Evolutionary conservation across 2,113 vertebrate species (phyloP).

Genomic region (Rafetus swinhoei): DNA sequence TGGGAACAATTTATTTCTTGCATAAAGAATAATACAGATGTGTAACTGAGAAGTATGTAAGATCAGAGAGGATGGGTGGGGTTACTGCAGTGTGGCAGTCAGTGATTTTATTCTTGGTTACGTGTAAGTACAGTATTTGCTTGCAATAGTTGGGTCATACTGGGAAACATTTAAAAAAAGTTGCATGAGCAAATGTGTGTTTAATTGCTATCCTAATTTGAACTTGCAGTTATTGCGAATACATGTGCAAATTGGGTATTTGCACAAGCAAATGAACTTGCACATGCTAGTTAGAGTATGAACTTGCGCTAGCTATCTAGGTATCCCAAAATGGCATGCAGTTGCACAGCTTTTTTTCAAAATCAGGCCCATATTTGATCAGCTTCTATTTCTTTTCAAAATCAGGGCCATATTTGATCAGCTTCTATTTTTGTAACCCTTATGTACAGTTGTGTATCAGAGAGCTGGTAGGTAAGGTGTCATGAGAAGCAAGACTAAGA

Average conservation of each 20-base stretch:
- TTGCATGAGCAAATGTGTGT: background rate
- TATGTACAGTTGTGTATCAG: background rate
- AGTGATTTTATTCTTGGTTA: background rate
- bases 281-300: background rate
- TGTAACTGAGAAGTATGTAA: background rate
- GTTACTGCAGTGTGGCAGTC: background rate
- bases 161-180: background rate
- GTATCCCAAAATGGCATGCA: background rate
- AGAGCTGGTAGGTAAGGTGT: too few species aligned
- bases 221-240: background rate
- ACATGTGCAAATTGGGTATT: background rate
- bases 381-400: background rate
- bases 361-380: background rate
- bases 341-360: background rate
- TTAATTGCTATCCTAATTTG: background rate
- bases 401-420: background rate
- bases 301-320: slow-evolving; percentile 12
- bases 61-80: background rate
- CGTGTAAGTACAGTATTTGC: background rate
- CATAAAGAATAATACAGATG: background rate
- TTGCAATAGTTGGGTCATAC: background rate
- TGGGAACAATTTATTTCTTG: background rate
- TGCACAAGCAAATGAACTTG: background rate
- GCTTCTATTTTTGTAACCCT: background rate
- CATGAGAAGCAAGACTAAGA: too few species aligned